phyloP scores from a whole-genome alignment of 2,113 vertebrate genomes.

The Pachycephala philippinensis region DNA sequence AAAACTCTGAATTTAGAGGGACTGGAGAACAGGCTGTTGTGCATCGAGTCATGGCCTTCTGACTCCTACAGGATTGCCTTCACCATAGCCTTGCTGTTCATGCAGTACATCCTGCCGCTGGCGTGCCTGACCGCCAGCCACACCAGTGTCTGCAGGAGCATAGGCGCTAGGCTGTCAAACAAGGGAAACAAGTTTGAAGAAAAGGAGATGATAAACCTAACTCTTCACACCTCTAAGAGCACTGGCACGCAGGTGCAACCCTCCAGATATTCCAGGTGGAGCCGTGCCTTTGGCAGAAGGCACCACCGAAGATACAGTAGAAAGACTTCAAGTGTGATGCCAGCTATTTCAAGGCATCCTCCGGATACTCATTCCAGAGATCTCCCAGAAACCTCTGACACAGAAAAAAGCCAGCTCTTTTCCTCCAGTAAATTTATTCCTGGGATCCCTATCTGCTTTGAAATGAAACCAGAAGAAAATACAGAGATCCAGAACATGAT shows the following conservation, averaged over 20 bases:
- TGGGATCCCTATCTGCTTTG: conserved; percentile 80
- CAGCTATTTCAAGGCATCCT: conserved; percentile 63
- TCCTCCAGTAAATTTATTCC: conserved; percentile 73
- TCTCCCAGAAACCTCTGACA: conserved; percentile 53
- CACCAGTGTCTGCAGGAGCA: conserved; percentile 80
- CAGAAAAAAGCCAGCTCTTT: conserved; percentile 65
- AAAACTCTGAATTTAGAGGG: conserved; percentile 70
- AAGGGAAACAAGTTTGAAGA: conserved; percentile 73
- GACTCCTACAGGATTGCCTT: conserved; percentile 79
- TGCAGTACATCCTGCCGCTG: conserved; percentile 81
- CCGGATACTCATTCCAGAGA: conserved; percentile 35
- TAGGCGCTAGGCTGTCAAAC: conserved; percentile 70
- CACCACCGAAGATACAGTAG: conserved; percentile 78
- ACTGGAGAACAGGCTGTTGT: conserved; percentile 74
- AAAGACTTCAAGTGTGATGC: conserved; percentile 76
- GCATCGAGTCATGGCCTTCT: conserved; percentile 79
- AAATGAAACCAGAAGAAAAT: conserved; percentile 77
- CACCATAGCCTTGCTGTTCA: conserved; percentile 74
- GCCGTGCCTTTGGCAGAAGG: conserved; percentile 62
- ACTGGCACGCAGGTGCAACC: not conserved
- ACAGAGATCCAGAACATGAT: conserved; percentile 60
- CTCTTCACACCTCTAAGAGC: conserved; percentile 69
- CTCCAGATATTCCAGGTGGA: conserved; percentile 60
- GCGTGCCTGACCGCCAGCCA: conserved; percentile 77
- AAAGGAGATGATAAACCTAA: conserved; percentile 80